Evolutionary conservation across 2,797 vertebrate genomes (phyloP).

Genomic region (Mus spretus): DNA sequence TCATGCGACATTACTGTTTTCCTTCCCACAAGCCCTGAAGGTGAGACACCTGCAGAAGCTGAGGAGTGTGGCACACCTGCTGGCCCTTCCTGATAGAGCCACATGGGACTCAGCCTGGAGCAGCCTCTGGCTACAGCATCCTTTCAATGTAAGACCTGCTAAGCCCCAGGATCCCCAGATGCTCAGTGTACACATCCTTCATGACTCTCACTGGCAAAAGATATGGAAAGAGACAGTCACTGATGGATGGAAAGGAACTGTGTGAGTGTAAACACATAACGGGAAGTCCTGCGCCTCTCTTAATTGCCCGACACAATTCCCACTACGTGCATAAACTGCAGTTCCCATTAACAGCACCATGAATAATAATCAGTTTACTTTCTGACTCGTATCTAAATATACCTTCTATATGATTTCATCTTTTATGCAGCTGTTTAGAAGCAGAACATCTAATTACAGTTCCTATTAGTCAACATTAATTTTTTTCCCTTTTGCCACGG

Average conservation of each 20-base stretch:
- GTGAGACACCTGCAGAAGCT: slow-evolving; percentile 61
- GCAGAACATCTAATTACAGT: slow-evolving; percentile 92
- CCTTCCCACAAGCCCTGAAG: slow-evolving; percentile 25
- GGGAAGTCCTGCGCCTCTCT: slow-evolving; percentile 89
- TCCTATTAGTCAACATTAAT: slow-evolving; percentile 90
- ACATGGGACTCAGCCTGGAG: neutral
- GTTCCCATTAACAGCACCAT: slow-evolving; percentile 90
- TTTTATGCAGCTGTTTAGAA: slow-evolving; percentile 92
- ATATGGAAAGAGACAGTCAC: slow-evolving; percentile 78
- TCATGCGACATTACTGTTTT: neutral
- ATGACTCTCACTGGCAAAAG: slow-evolving; percentile 78
- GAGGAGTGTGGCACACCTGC: neutral
- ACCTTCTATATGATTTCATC: slow-evolving; percentile 93
- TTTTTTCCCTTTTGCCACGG: slow-evolving; percentile 85
- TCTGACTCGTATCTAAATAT: slow-evolving; percentile 91
- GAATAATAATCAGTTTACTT: slow-evolving; percentile 93
- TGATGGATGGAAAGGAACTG: slow-evolving; percentile 81
- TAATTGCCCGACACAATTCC: slow-evolving; percentile 90
- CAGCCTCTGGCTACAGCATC: slow-evolving; percentile 64
- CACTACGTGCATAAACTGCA: slow-evolving; percentile 90
- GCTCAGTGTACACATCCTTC: slow-evolving; percentile 26
- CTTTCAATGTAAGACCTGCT: slow-evolving; percentile 59
- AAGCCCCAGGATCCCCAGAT: slow-evolving; percentile 34
- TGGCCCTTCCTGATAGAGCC: neutral
- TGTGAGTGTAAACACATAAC: slow-evolving; percentile 86